Evolutionary conservation across 2,113 vertebrate genomes (phyloP), one percentile per base, ranked within the genome.

Genomic region (Donacobius atricapilla): DNA sequence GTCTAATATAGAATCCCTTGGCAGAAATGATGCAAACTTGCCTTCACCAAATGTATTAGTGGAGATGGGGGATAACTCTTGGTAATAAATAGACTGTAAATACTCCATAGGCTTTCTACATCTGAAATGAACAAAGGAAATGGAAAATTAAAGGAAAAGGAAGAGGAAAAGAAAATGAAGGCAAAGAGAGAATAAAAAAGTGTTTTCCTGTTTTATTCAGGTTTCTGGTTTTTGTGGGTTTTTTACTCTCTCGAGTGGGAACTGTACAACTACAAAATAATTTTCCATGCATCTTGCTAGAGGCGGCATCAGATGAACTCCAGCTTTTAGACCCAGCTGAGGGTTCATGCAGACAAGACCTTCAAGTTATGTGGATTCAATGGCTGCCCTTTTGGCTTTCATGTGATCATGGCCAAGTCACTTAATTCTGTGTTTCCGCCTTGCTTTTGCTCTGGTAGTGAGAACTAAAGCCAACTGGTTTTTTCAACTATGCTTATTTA

Each of bases 11-110:
- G 91, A 91, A 82, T 87, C 65, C 85, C 87, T 78, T 82, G 90
- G 90, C 70, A 89, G 61, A 87, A 95, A 85, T 48, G 30, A 79
- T 48, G 73, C 33, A 87, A 90, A 94, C 81, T 84, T 94, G 61
- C 69, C 69, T 82, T 89, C 57, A 25, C 44, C 47, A 73, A 78
- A 91, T 40, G 22, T 44, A 45, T 82, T 60, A 51, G 33, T 1
- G 2, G 54, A 70, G 35, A 73, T 33, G 15, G 31, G 37, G 64
- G 24, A 57, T 69, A 92, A 90, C 17, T 25, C 30, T 60, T 77
- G 64, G 13, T 93, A 93, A 94, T 73, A 90, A 77, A 83, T 40
- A 82, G 76, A 47, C 40, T 68, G 42, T 35, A 87, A 94, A 84
- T 73, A 69, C 20, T 83, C 28, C 15, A 42, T 33, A 84, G 50